phyloP scores from a whole-genome alignment of 1,140 invertebrate genomes.

The Cydia fagiglandana region DNA sequence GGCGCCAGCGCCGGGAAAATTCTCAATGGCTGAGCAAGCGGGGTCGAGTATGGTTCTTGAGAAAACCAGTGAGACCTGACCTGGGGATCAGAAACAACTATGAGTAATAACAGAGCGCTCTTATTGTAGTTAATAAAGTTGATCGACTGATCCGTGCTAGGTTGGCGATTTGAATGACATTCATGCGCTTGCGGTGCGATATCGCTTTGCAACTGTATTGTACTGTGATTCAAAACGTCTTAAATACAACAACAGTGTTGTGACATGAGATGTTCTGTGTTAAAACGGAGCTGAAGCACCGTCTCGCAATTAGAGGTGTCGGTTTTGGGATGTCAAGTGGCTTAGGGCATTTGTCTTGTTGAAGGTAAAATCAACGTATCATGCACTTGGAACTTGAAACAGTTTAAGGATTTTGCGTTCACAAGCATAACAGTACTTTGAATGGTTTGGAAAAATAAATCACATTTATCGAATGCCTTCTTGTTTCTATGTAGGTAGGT shows the following conservation, averaged over 20 bases:
- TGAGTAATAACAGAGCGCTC: background rate
- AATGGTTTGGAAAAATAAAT: background rate
- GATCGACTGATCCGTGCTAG: background rate
- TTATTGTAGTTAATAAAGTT: background rate
- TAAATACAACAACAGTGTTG: background rate
- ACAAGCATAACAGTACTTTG: background rate
- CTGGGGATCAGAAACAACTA: background rate
- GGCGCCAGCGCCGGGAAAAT: background rate
- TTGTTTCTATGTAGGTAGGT: background rate
- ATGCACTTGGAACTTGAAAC: conserved; percentile 9
- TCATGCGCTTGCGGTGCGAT: conserved; percentile 9
- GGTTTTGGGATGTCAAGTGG: conserved; percentile 28
- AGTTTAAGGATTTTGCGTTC: background rate
- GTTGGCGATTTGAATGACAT: background rate
- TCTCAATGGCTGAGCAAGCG: background rate
- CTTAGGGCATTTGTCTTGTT: conserved; percentile 7
- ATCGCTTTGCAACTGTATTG: conserved; percentile 13
- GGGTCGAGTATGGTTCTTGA: background rate
- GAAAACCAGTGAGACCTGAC: background rate
- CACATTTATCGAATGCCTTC: background rate
- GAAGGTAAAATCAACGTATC: conserved; percentile 16
- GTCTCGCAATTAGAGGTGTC: conserved; percentile 18
- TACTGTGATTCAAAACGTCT: background rate
- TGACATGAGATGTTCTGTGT: background rate
- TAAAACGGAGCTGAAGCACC: background rate